Evolutionary conservation across 2,888 invertebrate genomes (phyloP).

Genomic region (Hypsopygia costalis): DNA sequence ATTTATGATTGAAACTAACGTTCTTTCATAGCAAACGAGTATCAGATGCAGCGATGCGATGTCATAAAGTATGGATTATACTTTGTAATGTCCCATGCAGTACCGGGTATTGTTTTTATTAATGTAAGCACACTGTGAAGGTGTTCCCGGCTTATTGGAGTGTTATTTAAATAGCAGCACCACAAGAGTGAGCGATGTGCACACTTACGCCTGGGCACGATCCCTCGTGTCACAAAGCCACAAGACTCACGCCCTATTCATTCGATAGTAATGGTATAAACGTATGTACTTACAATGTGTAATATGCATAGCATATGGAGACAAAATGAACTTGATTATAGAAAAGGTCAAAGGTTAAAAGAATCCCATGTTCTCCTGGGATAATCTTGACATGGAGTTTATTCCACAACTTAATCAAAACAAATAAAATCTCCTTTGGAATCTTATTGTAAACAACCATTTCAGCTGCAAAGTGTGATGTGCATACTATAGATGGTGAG

Average conservation of each 20-base stretch:
- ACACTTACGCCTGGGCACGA: slow-evolving; percentile 14
- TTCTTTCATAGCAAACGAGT: slow-evolving; percentile 2
- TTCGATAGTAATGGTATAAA: slow-evolving; percentile 12
- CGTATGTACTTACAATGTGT: not conserved
- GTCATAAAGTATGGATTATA: slow-evolving; percentile 34
- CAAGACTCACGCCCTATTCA: slow-evolving; percentile 14
- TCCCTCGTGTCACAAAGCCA: slow-evolving; percentile 8
- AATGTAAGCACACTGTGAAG: slow-evolving; percentile 37
- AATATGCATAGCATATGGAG: no score
- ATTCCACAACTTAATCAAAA: no score
- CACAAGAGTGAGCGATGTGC: slow-evolving; percentile 16
- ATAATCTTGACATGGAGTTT: no score
- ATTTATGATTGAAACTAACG: slow-evolving; percentile 6
- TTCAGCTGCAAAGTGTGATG: no score
- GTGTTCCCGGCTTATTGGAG: slow-evolving; percentile 28
- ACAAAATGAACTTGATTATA: no score
- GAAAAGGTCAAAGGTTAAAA: no score
- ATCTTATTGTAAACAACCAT: no score
- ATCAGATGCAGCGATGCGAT: not conserved
- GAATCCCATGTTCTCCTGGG: no score
- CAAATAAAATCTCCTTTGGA: no score
- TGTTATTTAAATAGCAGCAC: slow-evolving; percentile 34
- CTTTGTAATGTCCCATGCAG: slow-evolving; percentile 42
- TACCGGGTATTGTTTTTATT: slow-evolving; percentile 42
- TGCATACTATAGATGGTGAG: no score